Percentiles rank a stretch among this genome's conserved stretches.
Conservation (phyloP, 2,888 invertebrate genomes). For the Catocala sponsa region DNA sequence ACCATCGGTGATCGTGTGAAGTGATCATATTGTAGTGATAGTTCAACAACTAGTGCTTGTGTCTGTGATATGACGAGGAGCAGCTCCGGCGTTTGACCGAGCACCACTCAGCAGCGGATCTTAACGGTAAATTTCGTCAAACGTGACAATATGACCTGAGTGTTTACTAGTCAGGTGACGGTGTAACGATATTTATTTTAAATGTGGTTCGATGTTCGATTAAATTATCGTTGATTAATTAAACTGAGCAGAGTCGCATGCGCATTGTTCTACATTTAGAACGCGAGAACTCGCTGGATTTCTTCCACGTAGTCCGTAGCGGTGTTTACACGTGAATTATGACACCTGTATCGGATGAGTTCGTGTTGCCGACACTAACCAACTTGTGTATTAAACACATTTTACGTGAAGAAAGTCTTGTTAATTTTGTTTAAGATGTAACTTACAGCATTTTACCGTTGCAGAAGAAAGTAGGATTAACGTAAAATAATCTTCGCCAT, state of each 20-base stretch:
- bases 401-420: slow-evolving; percentile 61
- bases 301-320: slow-evolving; percentile 79
- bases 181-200: slow-evolving; percentile 34
- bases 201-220: slow-evolving; percentile 32
- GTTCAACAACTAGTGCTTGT: slow-evolving; percentile 66
- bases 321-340: slow-evolving; percentile 84
- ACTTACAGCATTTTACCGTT: slow-evolving; percentile 71
- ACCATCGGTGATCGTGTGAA: slow-evolving; percentile 78
- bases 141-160: slow-evolving; percentile 76
- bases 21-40: slow-evolving; percentile 76
- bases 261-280: slow-evolving; percentile 66
- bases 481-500: slow-evolving; percentile 61
- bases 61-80: slow-evolving; percentile 75
- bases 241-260: slow-evolving; percentile 49
- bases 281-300: slow-evolving; percentile 57
- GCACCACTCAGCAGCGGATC: slow-evolving; percentile 73
- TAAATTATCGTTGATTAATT: slow-evolving; percentile 26
- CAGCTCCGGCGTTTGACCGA: slow-evolving; percentile 69
- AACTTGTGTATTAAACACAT: slow-evolving; percentile 55
- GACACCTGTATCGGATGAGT: slow-evolving; percentile 69
- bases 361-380: slow-evolving; percentile 50
- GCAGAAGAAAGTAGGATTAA: slow-evolving; percentile 73
- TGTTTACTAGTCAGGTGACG: slow-evolving; percentile 84
- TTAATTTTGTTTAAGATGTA: slow-evolving; percentile 46
- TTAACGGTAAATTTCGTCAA: slow-evolving; percentile 83